Conservation (phyloP, 2,797 vertebrate genomes). For the Muscicapa comitata region DNA sequence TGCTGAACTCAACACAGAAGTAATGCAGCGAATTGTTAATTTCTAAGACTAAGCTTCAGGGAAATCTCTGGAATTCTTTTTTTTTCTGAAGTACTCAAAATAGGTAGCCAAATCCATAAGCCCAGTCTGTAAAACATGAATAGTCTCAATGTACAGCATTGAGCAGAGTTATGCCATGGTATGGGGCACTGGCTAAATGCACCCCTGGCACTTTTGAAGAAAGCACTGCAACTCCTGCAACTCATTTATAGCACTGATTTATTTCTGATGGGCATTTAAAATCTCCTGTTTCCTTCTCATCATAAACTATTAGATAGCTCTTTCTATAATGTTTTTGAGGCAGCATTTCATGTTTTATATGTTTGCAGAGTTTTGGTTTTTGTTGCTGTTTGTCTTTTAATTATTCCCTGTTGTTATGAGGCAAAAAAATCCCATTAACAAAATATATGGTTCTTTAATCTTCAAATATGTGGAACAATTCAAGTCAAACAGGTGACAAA, state of each 20-base stretch:
- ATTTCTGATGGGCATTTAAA: neutral
- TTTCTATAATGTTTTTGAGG: neutral
- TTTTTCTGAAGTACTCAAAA: neutral
- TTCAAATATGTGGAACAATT: neutral
- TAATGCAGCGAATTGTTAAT: neutral
- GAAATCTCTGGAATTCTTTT: neutral
- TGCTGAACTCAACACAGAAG: neutral
- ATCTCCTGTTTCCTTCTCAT: neutral
- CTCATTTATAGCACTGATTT: neutral
- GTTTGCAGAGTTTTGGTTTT: neutral
- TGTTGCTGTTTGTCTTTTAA: neutral
- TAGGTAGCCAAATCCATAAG: neutral
- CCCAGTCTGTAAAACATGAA: neutral
- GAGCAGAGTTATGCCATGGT: neutral
- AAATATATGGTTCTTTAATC: neutral
- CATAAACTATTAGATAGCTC: neutral
- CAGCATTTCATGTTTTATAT: neutral
- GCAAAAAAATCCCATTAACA: neutral
- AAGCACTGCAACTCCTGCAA: neutral
- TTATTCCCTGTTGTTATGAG: neutral
- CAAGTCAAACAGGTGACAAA: constrained; percentile 20
- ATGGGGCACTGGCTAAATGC: neutral
- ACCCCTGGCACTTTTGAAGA: neutral
- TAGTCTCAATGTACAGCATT: neutral
- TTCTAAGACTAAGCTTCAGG: neutral